Conservation (phyloP, 2,888 invertebrate genomes). For the Prenolepis imparis region DNA sequence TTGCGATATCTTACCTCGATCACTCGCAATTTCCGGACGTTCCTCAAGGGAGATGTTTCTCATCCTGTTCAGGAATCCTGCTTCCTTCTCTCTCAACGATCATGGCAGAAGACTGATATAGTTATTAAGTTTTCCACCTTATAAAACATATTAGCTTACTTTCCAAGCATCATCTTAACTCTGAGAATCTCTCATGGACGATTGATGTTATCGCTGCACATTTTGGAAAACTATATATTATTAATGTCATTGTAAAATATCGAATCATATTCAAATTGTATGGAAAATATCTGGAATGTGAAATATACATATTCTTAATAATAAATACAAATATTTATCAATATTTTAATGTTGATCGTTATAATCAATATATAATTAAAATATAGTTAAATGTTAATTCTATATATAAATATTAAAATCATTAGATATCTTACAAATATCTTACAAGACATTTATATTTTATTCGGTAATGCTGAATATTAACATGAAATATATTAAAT, state of each 20-base stretch:
- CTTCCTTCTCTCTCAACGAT: slow-evolving; percentile 15
- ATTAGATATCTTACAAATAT: background rate
- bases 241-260: slow-evolving; percentile 12
- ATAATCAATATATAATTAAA: background rate
- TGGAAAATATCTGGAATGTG: background rate
- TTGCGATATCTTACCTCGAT: background rate
- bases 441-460: slow-evolving; percentile 5
- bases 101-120: background rate
- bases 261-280: background rate
- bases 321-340: background rate
- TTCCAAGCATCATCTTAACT: background rate
- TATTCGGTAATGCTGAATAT: background rate
- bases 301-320: background rate
- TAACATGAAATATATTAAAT: background rate
- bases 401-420: background rate
- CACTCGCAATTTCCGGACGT: slow-evolving; percentile 17
- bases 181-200: background rate
- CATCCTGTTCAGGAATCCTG: slow-evolving; percentile 14
- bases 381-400: background rate
- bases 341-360: no score
- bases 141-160: slow-evolving; percentile 7
- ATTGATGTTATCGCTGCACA: slow-evolving; percentile 2
- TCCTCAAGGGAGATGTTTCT: slow-evolving; percentile 20
- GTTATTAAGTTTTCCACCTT: slow-evolving; percentile 17
- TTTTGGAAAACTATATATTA: background rate